Evolutionary conservation across 2,888 invertebrate genomes (phyloP).

Genomic region (Drosophila nigricruria): DNA sequence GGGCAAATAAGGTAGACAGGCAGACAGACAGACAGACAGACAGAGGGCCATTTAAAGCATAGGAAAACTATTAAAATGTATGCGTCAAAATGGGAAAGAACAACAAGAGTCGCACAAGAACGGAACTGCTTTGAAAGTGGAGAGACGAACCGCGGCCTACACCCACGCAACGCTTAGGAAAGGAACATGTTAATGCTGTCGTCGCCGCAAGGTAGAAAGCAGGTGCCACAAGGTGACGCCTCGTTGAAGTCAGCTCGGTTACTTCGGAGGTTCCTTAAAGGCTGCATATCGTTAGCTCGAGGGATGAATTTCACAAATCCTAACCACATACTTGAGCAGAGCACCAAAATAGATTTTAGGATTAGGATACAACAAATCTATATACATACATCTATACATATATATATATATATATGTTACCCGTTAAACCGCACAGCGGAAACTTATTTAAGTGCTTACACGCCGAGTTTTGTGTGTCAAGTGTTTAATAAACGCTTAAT

Average conservation of each 20-base stretch:
- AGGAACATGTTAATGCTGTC: conserved; percentile 67
- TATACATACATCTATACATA: background rate
- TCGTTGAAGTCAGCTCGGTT: conserved; percentile 56
- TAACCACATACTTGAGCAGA: conserved; percentile 32
- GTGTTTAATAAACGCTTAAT: conserved; percentile 3
- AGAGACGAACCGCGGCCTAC: conserved; percentile 33
- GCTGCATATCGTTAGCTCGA: conserved; percentile 10
- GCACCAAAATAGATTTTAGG: conserved; percentile 35
- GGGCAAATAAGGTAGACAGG: no score
- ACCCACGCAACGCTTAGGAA: conserved; percentile 29
- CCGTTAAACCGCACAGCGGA: conserved; percentile 24
- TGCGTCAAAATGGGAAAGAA: conserved; percentile 55
- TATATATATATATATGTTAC: background rate
- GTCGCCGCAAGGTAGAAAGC: conserved; percentile 42
- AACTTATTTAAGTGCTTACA: conserved; percentile 30
- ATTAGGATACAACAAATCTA: conserved; percentile 14
- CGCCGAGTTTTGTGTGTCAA: background rate
- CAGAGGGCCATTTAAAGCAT: conserved; percentile 56
- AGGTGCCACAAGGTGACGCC: conserved; percentile 46
- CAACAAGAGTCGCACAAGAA: conserved; percentile 3
- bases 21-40: conserved; percentile 20
- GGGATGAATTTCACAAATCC: conserved; percentile 44
- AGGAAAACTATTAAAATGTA: conserved; percentile 71
- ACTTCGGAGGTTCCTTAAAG: conserved; percentile 27
- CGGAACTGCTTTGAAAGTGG: conserved; percentile 21